Percentiles rank a stretch among this genome's conserved stretches.
Evolutionary conservation across 2,113 vertebrate genomes (phyloP).

Genomic region (Pterocles burchelli): DNA sequence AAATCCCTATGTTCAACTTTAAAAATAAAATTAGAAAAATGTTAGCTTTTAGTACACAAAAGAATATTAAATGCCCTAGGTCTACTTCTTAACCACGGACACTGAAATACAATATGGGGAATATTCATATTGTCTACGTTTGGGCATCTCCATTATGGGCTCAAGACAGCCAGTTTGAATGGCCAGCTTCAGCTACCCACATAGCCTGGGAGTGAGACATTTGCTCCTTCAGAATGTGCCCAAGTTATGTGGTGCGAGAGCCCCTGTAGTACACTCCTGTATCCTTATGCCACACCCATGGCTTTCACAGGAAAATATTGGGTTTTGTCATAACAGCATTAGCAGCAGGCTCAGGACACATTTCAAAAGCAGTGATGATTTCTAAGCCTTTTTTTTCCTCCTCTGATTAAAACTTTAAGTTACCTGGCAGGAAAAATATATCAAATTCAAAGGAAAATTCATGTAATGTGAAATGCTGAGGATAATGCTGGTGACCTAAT

Average conservation of each 20-base stretch:
- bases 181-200: not conserved
- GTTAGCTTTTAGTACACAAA: not conserved
- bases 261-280: not conserved
- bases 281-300: not conserved
- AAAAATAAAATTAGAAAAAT: not conserved
- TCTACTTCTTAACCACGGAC: not conserved
- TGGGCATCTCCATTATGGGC: not conserved
- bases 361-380: not conserved
- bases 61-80: not conserved
- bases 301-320: not conserved
- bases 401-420: not conserved
- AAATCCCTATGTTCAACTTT: not conserved
- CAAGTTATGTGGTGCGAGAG: not conserved
- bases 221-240: fast-evolving
- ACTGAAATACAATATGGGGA: not conserved
- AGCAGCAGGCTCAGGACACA: not conserved
- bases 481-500: not conserved
- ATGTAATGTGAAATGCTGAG: not conserved
- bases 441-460: not conserved
- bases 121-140: not conserved
- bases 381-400: not conserved
- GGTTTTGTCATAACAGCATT: not conserved
- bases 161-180: not conserved
- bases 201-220: not conserved
- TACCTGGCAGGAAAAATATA: not conserved